Conservation (phyloP, 2,797 vertebrate species). For the Anguilla anguilla region DNA sequence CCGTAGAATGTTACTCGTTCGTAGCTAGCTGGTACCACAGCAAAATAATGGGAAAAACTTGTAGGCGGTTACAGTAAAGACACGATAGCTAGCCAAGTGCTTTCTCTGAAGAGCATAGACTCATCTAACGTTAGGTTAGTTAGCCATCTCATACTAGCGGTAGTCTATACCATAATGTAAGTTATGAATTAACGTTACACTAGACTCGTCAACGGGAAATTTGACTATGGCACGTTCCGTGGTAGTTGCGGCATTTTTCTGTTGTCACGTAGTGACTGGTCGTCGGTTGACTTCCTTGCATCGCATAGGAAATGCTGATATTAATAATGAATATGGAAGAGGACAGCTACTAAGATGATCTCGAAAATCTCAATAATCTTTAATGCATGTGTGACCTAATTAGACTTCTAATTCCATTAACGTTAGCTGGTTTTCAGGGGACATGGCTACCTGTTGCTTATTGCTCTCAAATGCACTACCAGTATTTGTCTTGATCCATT, state of each 20-base stretch:
- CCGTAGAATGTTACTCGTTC: background rate
- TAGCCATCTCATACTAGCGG: background rate
- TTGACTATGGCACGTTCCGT: background rate
- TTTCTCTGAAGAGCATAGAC: background rate
- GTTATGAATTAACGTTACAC: background rate
- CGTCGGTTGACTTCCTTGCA: background rate
- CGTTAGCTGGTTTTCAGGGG: conserved; percentile 42
- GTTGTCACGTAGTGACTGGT: background rate
- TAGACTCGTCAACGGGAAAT: background rate
- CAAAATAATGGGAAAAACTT: background rate
- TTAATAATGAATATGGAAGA: conserved; percentile 52
- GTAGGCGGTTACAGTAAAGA: background rate
- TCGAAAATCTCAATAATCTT: conserved; percentile 59
- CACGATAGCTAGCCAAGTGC: background rate
- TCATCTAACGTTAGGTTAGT: background rate
- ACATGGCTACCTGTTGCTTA: conserved; percentile 24
- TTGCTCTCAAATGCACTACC: conserved; percentile 25
- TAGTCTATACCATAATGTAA: background rate
- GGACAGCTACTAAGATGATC: conserved; percentile 57
- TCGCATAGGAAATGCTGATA: conserved; percentile 37
- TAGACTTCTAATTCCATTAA: conserved; percentile 58
- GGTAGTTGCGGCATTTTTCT: background rate
- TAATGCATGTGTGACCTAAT: conserved; percentile 67
- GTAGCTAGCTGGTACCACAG: too few relatives aligned
- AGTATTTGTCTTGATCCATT: background rate